Conservation (phyloP, 2,113 vertebrate genomes). For the Myiagra hebetior region DNA sequence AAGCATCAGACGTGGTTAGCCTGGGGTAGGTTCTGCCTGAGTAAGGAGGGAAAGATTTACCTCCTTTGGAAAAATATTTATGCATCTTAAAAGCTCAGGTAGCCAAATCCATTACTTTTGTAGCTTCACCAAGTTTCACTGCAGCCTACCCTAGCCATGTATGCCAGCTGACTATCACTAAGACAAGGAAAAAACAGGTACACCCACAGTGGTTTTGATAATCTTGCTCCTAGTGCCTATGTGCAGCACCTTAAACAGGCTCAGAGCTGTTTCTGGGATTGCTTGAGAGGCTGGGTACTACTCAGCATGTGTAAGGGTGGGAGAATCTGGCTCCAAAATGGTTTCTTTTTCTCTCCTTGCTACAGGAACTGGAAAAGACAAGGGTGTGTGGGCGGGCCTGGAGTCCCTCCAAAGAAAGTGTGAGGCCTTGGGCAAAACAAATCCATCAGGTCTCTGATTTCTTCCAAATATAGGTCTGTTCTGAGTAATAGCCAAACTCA, state of each 20-base stretch:
- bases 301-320: constrained; percentile 31
- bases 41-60: background rate
- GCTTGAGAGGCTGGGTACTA: background rate
- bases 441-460: constrained; percentile 74
- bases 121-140: background rate
- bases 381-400: constrained; percentile 73
- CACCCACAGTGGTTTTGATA: background rate
- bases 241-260: background rate
- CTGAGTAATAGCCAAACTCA: constrained; percentile 73
- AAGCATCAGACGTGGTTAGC: background rate
- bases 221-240: background rate
- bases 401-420: constrained; percentile 75
- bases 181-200: background rate
- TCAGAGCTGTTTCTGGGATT: background rate
- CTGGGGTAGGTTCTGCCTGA: background rate
- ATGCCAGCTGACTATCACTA: background rate
- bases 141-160: background rate
- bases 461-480: constrained; percentile 79
- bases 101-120: background rate
- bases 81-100: background rate
- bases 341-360: constrained; percentile 42
- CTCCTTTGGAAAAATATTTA: background rate
- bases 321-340: background rate
- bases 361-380: constrained; percentile 74
- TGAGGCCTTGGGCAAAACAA: constrained; percentile 79